Evolutionary conservation across 2,113 vertebrate genomes (phyloP).

Genomic region (Myiozetetes cayanensis): DNA sequence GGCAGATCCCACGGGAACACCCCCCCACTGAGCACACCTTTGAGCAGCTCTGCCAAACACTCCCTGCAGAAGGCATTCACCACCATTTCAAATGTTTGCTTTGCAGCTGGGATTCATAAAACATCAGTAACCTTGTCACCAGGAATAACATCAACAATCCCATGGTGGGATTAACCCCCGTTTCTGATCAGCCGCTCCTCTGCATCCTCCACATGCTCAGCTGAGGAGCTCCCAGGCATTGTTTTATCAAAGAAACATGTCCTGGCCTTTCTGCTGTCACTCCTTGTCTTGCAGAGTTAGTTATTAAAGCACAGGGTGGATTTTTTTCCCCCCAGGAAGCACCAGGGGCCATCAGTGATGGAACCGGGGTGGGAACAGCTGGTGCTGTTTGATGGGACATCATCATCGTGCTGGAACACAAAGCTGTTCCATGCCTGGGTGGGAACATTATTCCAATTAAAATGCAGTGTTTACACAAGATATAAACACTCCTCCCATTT

Average conservation of each 20-base stretch:
- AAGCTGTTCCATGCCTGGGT: constrained; percentile 67
- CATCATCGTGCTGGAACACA: constrained; percentile 65
- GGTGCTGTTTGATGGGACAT: constrained; percentile 54
- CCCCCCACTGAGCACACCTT: background rate
- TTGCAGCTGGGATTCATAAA: background rate
- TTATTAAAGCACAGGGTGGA: constrained; percentile 59
- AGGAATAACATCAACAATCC: background rate
- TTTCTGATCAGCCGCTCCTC: background rate
- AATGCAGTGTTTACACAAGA: constrained; percentile 70
- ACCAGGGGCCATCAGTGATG: background rate
- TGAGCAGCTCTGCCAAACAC: background rate
- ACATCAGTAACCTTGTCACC: background rate
- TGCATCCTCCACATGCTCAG: background rate
- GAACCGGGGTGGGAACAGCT: constrained; percentile 64
- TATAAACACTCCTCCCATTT: background rate
- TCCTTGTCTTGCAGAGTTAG: constrained; percentile 64
- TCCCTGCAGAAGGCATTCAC: background rate
- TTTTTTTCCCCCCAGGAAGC: constrained; percentile 21
- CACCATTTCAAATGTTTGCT: background rate
- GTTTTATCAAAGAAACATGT: constrained; percentile 72
- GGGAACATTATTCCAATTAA: constrained; percentile 70
- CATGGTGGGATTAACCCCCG: background rate
- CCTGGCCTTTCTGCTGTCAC: constrained; percentile 58
- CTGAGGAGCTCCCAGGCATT: constrained; percentile 62
- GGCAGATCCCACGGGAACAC: background rate